Evolutionary conservation across 2,888 invertebrate species (phyloP).

Genomic region (Dermolepida albohirtum): DNA sequence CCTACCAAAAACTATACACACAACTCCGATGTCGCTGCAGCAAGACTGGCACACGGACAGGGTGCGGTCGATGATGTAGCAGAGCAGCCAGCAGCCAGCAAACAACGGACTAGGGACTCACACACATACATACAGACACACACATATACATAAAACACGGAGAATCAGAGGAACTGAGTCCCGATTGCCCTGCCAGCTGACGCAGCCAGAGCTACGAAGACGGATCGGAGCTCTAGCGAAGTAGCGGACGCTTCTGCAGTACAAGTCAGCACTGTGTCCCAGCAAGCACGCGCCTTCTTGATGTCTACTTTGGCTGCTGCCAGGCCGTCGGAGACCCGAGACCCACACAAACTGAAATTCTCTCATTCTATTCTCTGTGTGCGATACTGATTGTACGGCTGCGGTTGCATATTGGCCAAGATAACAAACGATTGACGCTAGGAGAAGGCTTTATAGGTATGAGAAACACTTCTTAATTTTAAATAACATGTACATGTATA

Average conservation of each 20-base stretch:
- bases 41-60: conserved; percentile 33
- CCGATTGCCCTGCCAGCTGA: conserved; percentile 50
- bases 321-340: not conserved
- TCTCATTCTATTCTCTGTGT: conserved; percentile 11
- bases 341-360: conserved; percentile 1
- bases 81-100: conserved; percentile 12
- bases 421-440: not conserved
- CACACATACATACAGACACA: not conserved
- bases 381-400: conserved; percentile 5
- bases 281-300: conserved; percentile 44
- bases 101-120: conserved; percentile 4
- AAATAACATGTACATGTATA: conserved; percentile 2
- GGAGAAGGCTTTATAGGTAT: too few relatives aligned
- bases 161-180: conserved; percentile 46
- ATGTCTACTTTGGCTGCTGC: conserved; percentile 24
- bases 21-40: conserved; percentile 18
- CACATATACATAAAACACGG: conserved; percentile 25
- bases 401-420: not conserved
- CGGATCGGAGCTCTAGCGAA: conserved; percentile 45
- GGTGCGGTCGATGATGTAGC: conserved; percentile 50
- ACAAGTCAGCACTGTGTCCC: conserved; percentile 42
- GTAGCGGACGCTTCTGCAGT: conserved; percentile 48
- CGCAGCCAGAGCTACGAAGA: conserved; percentile 48
- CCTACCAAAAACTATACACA: conserved; percentile 16
- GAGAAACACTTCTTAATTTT: too few relatives aligned